phyloP scores from a whole-genome alignment of 35 echinoderm and acorn worm species.

The Apostichopus californicus region DNA sequence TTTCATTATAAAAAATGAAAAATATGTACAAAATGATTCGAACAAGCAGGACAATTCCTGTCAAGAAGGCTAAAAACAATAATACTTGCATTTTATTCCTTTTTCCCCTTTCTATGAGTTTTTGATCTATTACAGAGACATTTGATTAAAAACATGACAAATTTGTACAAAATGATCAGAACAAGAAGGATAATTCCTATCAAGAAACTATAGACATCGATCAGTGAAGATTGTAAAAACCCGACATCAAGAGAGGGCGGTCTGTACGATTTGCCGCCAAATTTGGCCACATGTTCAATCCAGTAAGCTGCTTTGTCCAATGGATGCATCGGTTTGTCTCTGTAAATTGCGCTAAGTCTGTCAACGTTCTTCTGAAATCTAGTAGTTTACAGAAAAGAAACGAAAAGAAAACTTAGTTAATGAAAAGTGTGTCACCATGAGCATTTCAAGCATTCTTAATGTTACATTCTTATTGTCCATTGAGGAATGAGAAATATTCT shows the following conservation, averaged over 20 bases:
- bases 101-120: too few relatives aligned
- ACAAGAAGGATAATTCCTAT: too few relatives aligned
- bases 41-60: background rate
- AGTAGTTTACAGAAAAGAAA: too few relatives aligned
- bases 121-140: background rate
- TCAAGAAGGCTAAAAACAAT: conserved; percentile 34
- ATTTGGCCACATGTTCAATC: conserved; percentile 7
- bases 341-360: background rate
- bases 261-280: background rate
- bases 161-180: background rate
- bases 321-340: background rate
- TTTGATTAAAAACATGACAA: background rate
- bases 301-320: background rate
- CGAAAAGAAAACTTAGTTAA: too few relatives aligned
- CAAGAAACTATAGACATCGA: conserved; percentile 56
- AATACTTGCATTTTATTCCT: too few relatives aligned
- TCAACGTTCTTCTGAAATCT: background rate
- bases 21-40: background rate
- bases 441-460: too few relatives aligned
- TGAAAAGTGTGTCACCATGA: too few relatives aligned
- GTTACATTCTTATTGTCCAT: too few relatives aligned
- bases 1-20: background rate
- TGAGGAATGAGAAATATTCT: too few relatives aligned
- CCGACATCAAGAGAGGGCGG: conserved; percentile 21
- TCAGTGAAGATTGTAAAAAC: conserved; percentile 7